Evolutionary conservation across 2,888 invertebrate genomes (phyloP), one percentile per base, ranked within the genome.

Genomic region (Adelphocoris suturalis): DNA sequence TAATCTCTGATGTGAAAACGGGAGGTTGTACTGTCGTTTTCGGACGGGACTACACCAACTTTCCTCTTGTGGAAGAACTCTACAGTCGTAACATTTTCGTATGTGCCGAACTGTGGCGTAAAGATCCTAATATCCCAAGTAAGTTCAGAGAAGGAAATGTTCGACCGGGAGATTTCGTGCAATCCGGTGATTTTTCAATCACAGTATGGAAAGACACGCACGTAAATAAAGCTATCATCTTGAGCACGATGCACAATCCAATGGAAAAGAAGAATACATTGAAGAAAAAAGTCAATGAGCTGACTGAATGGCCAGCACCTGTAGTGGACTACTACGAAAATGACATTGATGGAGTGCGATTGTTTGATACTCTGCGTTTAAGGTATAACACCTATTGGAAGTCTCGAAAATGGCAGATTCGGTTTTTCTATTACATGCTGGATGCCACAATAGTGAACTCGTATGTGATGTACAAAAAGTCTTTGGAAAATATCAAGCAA

Each of bases 21-120:
- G 91, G 91, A 86, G 92, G 92, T 48, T 92, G 91, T 90, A 92
- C 91, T 76, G 76, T 92, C 11, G 92, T 91, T 91, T 92, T 93
- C 91, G 92, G 92, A 89, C 92, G 92, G 89, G 92, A 92, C 91
- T 93, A 92, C 89, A 91, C 92, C 14, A 91, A 90, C 90, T 91
- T 92, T 68, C 91, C 92, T 28, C 90, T 93, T n/a, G 89, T 92
- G 86, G 68, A 89, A 75, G 91, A 91, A 89, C 90, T 92, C 14
- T 81, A 90, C 80, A 84, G 91, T 37, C 90, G 91, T 48, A 84
- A 91, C 52, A 90, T 92, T 57, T 92, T 92, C 91, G 92, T 91
- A 16, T 93, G 92, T 90, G 92, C 92, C 9, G 92, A 92, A 76
- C 90, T 93, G n/a, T 84, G 92, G 55, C 90, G 91, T 91, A 91